Conservation (phyloP, 2,113 vertebrate genomes). For the Symphodus melops region DNA sequence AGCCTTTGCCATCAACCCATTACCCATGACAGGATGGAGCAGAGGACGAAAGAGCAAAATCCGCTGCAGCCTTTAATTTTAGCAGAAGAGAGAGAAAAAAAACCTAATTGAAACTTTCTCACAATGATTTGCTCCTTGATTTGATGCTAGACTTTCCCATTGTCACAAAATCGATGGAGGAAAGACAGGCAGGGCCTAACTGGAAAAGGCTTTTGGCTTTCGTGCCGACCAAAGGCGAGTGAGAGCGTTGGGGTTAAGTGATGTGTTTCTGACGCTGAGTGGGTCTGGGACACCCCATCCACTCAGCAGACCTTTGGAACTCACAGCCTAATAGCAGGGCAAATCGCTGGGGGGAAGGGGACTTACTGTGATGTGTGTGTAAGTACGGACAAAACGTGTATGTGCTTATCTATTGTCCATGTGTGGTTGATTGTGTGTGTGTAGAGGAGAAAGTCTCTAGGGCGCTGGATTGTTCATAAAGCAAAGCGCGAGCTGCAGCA, state of each 20-base stretch:
- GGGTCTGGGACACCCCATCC: slow-evolving; percentile 73
- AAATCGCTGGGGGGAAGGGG: slow-evolving; percentile 52
- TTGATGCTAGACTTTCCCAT: slow-evolving; percentile 89
- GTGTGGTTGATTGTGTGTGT: slow-evolving; percentile 20
- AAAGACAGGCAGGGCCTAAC: slow-evolving; percentile 78
- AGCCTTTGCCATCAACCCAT: slow-evolving; percentile 51
- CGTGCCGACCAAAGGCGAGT: slow-evolving; percentile 69
- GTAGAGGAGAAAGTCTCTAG: slow-evolving; percentile 20
- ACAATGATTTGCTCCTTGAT: slow-evolving; percentile 74
- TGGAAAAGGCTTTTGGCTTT: slow-evolving; percentile 81
- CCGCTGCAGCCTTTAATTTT: slow-evolving; percentile 76
- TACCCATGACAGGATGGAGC: slow-evolving; percentile 50
- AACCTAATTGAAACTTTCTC: slow-evolving; percentile 91
- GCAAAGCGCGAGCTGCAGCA: slow-evolving; percentile 37
- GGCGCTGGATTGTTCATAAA: slow-evolving; percentile 59
- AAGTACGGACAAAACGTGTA: slow-evolving; percentile 26
- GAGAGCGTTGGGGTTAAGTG: slow-evolving; percentile 88
- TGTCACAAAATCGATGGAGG: slow-evolving; percentile 95
- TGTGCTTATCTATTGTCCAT: slow-evolving; percentile 37
- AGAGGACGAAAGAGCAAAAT: slow-evolving; percentile 50
- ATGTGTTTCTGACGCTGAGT: slow-evolving; percentile 86
- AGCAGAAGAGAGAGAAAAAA: slow-evolving; percentile 55
- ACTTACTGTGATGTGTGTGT: slow-evolving; percentile 39
- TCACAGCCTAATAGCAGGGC: slow-evolving; percentile 62
- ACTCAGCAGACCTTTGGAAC: slow-evolving; percentile 50